These are phyloP conservation scores for Sycophila texana DNA, from an alignment of 2,888 invertebrate genomes.

Conservation along the genomic window DNA sequence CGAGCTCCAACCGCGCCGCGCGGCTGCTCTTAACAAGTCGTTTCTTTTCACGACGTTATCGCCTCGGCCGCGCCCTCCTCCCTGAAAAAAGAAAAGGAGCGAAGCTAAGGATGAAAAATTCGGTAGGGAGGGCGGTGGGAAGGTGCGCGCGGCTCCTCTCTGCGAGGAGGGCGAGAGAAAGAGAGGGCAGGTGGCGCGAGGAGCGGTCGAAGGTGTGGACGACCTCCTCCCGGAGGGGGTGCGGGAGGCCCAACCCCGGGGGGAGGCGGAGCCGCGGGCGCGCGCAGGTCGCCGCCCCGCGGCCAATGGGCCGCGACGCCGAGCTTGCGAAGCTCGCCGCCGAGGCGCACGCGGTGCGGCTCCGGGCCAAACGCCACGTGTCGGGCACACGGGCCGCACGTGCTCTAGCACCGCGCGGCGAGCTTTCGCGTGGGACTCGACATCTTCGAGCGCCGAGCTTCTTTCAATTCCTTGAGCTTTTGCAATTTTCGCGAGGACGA, in stretches of 20 bases:
- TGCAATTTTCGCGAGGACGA: too few species aligned
- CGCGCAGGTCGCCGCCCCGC: slow-evolving; percentile 6
- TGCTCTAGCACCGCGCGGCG: too few species aligned
- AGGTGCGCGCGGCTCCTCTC: too few species aligned
- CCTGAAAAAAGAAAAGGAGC: neutral
- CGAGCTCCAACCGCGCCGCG: neutral
- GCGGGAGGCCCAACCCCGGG: too few species aligned
- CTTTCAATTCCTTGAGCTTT: too few species aligned
- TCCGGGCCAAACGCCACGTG: too few species aligned
- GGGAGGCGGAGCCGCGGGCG: neutral
- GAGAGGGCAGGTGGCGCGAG: too few species aligned
- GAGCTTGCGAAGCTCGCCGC: slow-evolving; percentile 24
- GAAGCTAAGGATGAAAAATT: neutral
- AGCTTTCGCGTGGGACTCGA: too few species aligned
- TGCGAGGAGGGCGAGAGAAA: neutral
- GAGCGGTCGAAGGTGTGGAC: neutral
- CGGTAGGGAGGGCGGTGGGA: too few species aligned
- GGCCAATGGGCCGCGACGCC: slow-evolving; percentile 15
- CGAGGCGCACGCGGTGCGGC: neutral
- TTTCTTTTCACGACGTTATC: slow-evolving; percentile 53
- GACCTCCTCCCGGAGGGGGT: too few species aligned
- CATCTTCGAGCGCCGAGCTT: too few species aligned
- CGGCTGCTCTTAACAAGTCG: slow-evolving; percentile 53
- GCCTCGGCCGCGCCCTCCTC: slow-evolving; percentile 4
- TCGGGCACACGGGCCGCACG: too few species aligned